Evolutionary conservation across 2,888 invertebrate genomes (phyloP), one percentile per base, ranked within the genome.

Genomic region (Nomada lathburiana): DNA sequence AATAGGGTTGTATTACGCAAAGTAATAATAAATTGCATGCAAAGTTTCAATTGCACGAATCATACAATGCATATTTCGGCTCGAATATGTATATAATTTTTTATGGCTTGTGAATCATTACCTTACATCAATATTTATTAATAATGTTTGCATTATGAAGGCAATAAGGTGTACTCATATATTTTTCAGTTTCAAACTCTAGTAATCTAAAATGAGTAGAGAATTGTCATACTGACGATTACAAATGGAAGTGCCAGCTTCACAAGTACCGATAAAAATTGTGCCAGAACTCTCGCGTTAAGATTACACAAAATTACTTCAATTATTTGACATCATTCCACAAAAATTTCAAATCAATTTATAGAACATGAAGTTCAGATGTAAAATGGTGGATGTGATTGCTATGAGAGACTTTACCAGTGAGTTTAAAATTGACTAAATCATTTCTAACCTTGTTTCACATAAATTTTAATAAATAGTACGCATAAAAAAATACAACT

Each of bases 371-470:
- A 97, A 96, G 90, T 97, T 97, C 91, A 94, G 96, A 67, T 96
- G 96, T 55, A 94, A 96, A 89, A 96, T 97, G 95, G 94, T 95
- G 64, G 96, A 97, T 90, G 92, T 95, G 23, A 94, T 94, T 10
- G 95, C 96, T 16, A 96, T 97, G 96, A 94, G 96, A 88, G 96
- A 97, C 91, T 96, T 97, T 91, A 95, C 96, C 93, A 96, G 97
- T 97, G 94, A 94, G 93, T 70, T 77, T 59, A 64, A 20, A 52
- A 44, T 36, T 64, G 23, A 42, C 11, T 11, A 42, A 50, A 47
- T 0, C 16, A 20, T 75, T 78, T 73, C 71, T 83, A 83, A 84
- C 74, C 83, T 80, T 64, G 9, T 20, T 11, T n/a, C 2, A 10
- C 10, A 20, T n/a, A n/a, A 52, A 5, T 18, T 11, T 1, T 16